A percentile compares a stretch with the other conserved stretches of the same genome.
phyloP scores from a whole-genome alignment of 2,113 vertebrate species.

The Thamnophis sirtalis region DNA sequence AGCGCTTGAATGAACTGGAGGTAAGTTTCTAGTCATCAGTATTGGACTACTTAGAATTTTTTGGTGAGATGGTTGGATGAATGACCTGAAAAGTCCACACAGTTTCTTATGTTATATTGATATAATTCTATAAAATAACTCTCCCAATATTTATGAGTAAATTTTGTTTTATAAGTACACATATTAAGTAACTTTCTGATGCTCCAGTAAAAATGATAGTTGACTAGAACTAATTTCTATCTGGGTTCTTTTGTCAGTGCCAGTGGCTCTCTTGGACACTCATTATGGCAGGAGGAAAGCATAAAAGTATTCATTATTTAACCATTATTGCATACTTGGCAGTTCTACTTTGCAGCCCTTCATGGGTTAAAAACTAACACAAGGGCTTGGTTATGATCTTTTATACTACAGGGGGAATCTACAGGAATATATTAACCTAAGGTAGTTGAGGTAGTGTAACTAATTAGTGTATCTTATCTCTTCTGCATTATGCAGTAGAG shows the following conservation, averaged over 20 bases:
- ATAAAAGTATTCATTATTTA: no score
- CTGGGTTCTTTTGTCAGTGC: neutral
- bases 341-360: neutral
- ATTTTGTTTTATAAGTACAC: slow-evolving; percentile 39
- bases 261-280: neutral
- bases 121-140: slow-evolving; percentile 35
- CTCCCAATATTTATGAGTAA: slow-evolving; percentile 15
- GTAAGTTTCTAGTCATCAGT: slow-evolving; percentile 68
- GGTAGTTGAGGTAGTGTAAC: neutral
- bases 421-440: neutral
- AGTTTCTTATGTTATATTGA: slow-evolving; percentile 33
- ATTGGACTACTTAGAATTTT: neutral
- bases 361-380: neutral
- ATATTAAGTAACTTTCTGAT: slow-evolving; percentile 42
- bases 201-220: slow-evolving; percentile 37
- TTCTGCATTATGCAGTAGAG: neutral
- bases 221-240: neutral
- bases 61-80: neutral
- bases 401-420: neutral
- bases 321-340: neutral
- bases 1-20: slow-evolving; percentile 95
- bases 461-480: neutral
- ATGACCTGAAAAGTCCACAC: slow-evolving; percentile 29
- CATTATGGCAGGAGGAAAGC: neutral
- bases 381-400: neutral